Evolutionary conservation across 1,140 invertebrate species (phyloP).

Genomic region (Forficula auricularia): DNA sequence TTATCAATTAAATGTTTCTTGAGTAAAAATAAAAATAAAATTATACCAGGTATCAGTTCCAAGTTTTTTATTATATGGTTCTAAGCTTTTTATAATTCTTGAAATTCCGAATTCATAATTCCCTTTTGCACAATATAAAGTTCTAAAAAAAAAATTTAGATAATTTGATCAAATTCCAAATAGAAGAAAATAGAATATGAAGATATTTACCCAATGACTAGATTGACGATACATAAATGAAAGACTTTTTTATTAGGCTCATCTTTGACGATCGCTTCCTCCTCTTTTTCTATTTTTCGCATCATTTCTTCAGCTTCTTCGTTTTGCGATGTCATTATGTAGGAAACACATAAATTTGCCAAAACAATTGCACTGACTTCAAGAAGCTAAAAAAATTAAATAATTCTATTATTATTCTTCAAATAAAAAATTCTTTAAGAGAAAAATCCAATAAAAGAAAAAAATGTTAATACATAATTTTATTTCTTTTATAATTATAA

Average conservation of each 20-base stretch:
- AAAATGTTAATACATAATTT: no score
- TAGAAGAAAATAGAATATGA: not conserved
- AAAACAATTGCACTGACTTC: constrained; percentile 90
- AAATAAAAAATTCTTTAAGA: no score
- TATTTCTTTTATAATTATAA: not conserved
- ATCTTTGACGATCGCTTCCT: constrained; percentile 80
- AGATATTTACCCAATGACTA: constrained; percentile 71
- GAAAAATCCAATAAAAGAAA: no score
- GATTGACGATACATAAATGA: constrained; percentile 95
- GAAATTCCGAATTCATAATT: constrained; percentile 99
- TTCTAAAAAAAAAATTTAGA: constrained; percentile 30
- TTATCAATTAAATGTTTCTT: not conserved
- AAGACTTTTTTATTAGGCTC: constrained; percentile 90
- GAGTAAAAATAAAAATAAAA: constrained; percentile 1
- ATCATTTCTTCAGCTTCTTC: constrained; percentile 98
- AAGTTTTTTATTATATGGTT: constrained; percentile 88
- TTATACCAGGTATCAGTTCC: constrained; percentile 82
- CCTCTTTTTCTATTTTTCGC: constrained; percentile 96
- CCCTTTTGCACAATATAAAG: constrained; percentile 94
- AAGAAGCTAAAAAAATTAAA: constrained; percentile 49
- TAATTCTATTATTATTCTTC: constrained; percentile 59
- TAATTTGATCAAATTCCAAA: not conserved
- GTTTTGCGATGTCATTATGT: constrained; percentile 98
- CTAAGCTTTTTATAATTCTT: constrained; percentile 87
- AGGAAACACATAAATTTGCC: constrained; percentile 95